Conservation (phyloP, 1,140 invertebrate genomes). For the Epicauta chinensis region DNA sequence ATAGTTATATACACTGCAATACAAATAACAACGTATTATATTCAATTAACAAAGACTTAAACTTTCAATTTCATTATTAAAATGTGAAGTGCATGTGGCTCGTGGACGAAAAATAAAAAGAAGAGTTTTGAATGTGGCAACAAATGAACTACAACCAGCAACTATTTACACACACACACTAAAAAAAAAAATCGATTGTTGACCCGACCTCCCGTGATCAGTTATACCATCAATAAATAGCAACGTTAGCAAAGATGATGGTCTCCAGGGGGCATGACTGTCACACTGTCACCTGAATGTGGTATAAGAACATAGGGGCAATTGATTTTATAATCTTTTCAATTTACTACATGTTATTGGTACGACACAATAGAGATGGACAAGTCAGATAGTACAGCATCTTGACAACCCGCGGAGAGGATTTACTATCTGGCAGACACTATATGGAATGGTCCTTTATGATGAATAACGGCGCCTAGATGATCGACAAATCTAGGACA, state of each 20-base stretch:
- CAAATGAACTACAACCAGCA: neutral
- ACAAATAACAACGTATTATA: neutral
- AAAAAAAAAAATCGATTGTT: neutral
- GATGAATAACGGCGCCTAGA: conserved; percentile 19
- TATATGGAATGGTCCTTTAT: conserved; percentile 1
- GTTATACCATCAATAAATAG: conserved; percentile 17
- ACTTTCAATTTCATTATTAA: neutral
- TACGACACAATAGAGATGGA: conserved; percentile 42
- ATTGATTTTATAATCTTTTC: conserved; percentile 43
- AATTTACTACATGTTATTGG: conserved; percentile 42
- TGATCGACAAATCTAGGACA: no score
- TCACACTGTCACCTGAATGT: conserved; percentile 32
- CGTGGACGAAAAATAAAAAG: neutral
- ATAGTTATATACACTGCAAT: conserved; percentile 1
- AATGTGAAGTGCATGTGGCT: neutral
- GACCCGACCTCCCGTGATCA: conserved; percentile 16
- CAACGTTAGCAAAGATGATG: conserved; percentile 5
- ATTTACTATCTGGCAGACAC: conserved; percentile 17
- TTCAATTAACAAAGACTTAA: neutral
- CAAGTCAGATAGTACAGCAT: conserved; percentile 33
- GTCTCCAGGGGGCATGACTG: conserved; percentile 18
- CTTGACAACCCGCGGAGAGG: conserved; percentile 25
- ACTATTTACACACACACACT: no score
- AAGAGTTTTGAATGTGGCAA: no score
- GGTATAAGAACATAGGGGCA: conserved; percentile 25